A percentile compares a stretch with the other conserved stretches of the same genome.
phyloP scores from a whole-genome alignment of 2,113 vertebrate species.

The Thermophis baileyi region DNA sequence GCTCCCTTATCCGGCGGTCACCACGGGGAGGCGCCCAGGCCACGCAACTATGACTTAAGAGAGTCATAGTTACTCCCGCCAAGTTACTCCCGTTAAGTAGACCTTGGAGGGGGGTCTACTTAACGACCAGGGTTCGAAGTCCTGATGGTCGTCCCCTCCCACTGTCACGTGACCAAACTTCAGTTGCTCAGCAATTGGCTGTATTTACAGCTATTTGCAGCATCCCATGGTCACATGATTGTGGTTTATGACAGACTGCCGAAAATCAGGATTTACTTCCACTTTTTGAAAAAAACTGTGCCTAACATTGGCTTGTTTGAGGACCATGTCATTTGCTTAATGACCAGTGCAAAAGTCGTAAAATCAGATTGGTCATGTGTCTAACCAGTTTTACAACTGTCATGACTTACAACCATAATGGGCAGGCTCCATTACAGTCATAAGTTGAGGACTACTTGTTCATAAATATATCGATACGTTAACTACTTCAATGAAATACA shows the following conservation, averaged over 20 bases:
- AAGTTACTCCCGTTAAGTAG: too few relatives aligned
- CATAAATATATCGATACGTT: not conserved
- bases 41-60: too few relatives aligned
- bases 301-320: not conserved
- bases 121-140: not conserved
- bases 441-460: not conserved
- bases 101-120: not conserved
- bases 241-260: not conserved
- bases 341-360: not conserved
- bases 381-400: not conserved
- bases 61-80: too few relatives aligned
- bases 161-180: not conserved
- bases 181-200: not conserved
- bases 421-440: not conserved
- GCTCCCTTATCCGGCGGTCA: too few relatives aligned
- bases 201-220: not conserved
- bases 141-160: not conserved
- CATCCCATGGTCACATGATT: not conserved
- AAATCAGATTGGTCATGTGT: not conserved
- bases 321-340: not conserved
- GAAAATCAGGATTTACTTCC: not conserved
- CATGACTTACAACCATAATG: not conserved
- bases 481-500: not conserved
- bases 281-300: not conserved
- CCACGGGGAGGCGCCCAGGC: too few relatives aligned